These are phyloP conservation scores for Orchesella flavescens DNA, from an alignment of 2,888 invertebrate species.

Conservation along the genomic window DNA sequence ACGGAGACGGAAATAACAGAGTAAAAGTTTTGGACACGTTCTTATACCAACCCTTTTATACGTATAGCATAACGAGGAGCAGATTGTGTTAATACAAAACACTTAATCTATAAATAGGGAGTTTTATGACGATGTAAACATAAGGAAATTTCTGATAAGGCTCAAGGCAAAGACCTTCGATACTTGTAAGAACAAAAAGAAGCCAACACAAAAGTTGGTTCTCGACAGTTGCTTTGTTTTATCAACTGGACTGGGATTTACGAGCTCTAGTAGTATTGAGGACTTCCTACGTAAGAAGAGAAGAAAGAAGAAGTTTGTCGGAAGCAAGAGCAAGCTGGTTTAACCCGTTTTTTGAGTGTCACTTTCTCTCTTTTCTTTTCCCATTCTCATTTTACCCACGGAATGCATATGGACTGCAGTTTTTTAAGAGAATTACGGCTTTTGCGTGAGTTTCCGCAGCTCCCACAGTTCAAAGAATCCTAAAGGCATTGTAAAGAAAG, in stretches of 20 bases:
- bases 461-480: not conserved
- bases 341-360: constrained; percentile 29
- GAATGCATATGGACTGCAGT: constrained; percentile 33
- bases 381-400: not conserved
- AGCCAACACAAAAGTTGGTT: constrained; percentile 47
- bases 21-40: not conserved
- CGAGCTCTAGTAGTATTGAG: constrained; percentile 53
- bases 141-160: constrained; percentile 53
- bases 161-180: constrained; percentile 27
- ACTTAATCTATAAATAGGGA: constrained; percentile 37
- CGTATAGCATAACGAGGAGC: not conserved
- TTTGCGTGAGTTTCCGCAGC: constrained; percentile 28
- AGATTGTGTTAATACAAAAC: not conserved
- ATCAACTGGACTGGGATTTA: constrained; percentile 63
- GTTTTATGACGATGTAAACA: constrained; percentile 61
- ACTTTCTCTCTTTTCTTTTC: not conserved
- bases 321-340: constrained; percentile 12
- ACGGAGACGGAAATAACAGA: not conserved
- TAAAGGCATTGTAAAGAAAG: constrained; percentile 25
- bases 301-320: constrained; percentile 9
- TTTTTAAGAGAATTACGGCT: constrained; percentile 35
- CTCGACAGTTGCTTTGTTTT: constrained; percentile 63
- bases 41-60: no score
- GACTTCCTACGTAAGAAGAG: constrained; percentile 6
- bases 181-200: not conserved